phyloP scores from a whole-genome alignment of 1,140 invertebrate species.

The Latrodectus geometricus region DNA sequence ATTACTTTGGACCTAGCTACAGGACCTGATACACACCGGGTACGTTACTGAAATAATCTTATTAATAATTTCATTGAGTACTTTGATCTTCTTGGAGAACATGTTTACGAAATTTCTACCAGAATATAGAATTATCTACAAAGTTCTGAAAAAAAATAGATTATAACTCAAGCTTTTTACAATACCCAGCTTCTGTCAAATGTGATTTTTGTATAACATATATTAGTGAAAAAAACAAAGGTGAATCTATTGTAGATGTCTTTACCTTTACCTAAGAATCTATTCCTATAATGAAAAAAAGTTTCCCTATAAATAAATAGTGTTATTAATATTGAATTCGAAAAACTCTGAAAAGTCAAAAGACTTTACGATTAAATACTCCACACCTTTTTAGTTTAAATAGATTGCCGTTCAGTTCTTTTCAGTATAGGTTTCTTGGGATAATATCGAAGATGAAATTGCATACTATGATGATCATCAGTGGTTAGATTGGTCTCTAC shows the following conservation, averaged over 20 bases:
- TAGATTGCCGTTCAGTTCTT: slow-evolving; percentile 14
- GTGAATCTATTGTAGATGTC: not conserved
- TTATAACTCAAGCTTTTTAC: slow-evolving; percentile 1
- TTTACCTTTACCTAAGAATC: not conserved
- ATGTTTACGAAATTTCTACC: not conserved
- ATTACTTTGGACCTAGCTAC: slow-evolving; percentile 33
- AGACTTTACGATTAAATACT: not conserved
- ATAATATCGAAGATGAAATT: slow-evolving; percentile 18
- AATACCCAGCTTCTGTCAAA: too few relatives aligned
- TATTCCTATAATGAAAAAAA: slow-evolving; percentile 6
- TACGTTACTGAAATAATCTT: slow-evolving; percentile 42
- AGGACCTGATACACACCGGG: slow-evolving; percentile 29
- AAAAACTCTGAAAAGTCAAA: not conserved
- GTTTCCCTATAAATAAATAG: slow-evolving; percentile 15
- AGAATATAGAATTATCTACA: not conserved
- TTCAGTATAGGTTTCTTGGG: slow-evolving; percentile 13
- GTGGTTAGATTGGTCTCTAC: not conserved
- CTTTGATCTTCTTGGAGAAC: slow-evolving; percentile 22
- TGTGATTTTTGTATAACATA: slow-evolving; percentile 21
- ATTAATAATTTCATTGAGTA: slow-evolving; percentile 16
- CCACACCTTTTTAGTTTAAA: not conserved
- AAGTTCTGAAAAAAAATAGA: not conserved
- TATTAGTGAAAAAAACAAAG: slow-evolving; percentile 20
- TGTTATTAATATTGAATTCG: too few relatives aligned
- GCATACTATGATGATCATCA: slow-evolving; percentile 7